phyloP scores from a whole-genome alignment of 2,113 vertebrate genomes.

The Dasyornis broadbenti region DNA sequence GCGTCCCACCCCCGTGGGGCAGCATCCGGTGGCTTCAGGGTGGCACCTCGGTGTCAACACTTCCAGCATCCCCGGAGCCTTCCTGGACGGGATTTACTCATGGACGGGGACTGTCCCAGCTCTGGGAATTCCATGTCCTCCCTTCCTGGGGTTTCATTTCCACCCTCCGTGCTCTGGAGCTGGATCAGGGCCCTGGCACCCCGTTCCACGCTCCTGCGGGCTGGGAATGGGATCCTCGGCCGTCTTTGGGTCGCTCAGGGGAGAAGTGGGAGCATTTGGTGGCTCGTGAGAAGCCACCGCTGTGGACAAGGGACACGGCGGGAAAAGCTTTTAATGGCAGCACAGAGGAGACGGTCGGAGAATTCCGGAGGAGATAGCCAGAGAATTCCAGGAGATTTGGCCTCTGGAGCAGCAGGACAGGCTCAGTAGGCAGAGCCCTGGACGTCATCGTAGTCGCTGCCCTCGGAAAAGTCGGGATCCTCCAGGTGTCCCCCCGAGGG shows the following conservation, averaged over 20 bases:
- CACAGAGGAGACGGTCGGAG: rapidly evolving
- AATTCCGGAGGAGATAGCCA: neutral
- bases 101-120: neutral
- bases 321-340: neutral
- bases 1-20: neutral
- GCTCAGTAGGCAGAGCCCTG: neutral
- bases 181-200: neutral
- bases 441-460: conserved; percentile 66
- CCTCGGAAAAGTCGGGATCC: neutral
- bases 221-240: neutral
- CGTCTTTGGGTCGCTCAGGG: neutral
- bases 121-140: neutral
- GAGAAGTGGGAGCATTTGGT: neutral
- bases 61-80: neutral
- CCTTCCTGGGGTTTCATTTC: neutral
- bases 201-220: neutral
- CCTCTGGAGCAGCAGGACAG: rapidly evolving
- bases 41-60: neutral
- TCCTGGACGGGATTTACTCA: neutral
- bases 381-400: neutral
- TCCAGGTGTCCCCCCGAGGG: neutral
- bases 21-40: neutral
- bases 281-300: neutral
- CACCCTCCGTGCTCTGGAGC: neutral
- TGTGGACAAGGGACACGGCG: rapidly evolving